Conservation (phyloP, 1,140 invertebrate species). For the Berghia stephanieae region DNA sequence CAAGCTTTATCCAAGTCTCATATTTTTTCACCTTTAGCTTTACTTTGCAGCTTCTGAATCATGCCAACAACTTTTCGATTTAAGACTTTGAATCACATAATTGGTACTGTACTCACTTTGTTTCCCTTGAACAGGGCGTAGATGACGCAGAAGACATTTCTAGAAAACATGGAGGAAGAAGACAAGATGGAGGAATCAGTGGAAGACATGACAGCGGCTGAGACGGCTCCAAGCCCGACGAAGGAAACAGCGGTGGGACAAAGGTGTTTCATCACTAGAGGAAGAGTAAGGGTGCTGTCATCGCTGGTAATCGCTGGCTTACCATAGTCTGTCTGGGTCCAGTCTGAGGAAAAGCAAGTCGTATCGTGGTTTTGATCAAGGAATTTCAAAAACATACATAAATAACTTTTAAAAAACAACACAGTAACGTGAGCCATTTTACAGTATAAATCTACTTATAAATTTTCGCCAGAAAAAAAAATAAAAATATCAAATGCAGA, state of each 20-base stretch:
- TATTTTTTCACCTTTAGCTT: background rate
- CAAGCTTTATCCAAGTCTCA: background rate
- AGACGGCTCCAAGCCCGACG: constrained; percentile 96
- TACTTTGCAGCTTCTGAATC: background rate
- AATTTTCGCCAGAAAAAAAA: too few species aligned
- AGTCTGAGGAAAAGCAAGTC: constrained; percentile 34
- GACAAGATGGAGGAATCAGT: constrained; percentile 95
- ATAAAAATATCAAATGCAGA: too few species aligned
- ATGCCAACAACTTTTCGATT: too few species aligned
- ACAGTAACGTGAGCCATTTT: too few species aligned
- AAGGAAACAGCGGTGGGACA: constrained; percentile 93
- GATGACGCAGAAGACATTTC: constrained; percentile 89
- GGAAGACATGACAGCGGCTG: constrained; percentile 97
- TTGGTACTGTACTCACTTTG: constrained; percentile 74
- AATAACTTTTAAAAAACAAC: too few species aligned
- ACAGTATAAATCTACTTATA: too few species aligned
- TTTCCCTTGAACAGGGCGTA: constrained; percentile 84
- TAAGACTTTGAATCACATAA: too few species aligned
- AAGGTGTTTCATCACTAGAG: constrained; percentile 94
- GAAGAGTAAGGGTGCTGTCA: constrained; percentile 91
- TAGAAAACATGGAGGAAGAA: constrained; percentile 96
- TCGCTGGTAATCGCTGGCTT: constrained; percentile 50
- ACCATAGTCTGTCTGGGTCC: constrained; percentile 37
- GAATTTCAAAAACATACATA: too few species aligned
- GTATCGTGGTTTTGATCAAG: too few species aligned